A percentile compares a stretch with the other conserved stretches of the same genome.
These are phyloP conservation scores for Podarcis lilfordi DNA, from an alignment of 2,797 vertebrate genomes.

Conservation along the genomic window DNA sequence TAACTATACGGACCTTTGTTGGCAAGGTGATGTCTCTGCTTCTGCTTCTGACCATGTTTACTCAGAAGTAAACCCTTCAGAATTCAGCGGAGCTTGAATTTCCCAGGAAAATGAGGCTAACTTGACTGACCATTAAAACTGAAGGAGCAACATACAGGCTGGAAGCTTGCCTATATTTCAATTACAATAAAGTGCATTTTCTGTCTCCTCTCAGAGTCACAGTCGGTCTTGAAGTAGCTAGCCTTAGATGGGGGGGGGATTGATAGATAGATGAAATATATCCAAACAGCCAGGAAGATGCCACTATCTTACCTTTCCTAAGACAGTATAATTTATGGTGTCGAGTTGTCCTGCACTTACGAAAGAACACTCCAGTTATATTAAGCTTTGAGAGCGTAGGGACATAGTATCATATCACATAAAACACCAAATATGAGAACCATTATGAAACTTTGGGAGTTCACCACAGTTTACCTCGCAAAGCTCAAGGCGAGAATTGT, in stretches of 20 bases:
- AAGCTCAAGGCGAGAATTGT: slow-evolving; percentile 43
- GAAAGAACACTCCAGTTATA: slow-evolving; percentile 48
- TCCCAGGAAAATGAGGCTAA: too few species aligned
- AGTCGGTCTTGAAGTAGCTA: slow-evolving; percentile 29
- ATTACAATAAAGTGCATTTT: slow-evolving; percentile 36
- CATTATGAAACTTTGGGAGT: not conserved
- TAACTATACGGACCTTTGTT: too few species aligned
- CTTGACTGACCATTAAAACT: slow-evolving; percentile 21
- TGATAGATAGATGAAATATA: not conserved
- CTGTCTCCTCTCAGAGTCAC: slow-evolving; percentile 18
- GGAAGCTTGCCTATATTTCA: slow-evolving; percentile 19
- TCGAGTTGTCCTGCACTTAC: slow-evolving; percentile 33
- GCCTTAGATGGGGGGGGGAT: slow-evolving; percentile 8
- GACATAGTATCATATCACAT: slow-evolving; percentile 13
- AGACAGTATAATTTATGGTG: slow-evolving; percentile 45
- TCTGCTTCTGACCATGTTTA: too few species aligned
- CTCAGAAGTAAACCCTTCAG: too few species aligned
- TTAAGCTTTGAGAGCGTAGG: slow-evolving; percentile 55
- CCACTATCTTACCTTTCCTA: not conserved
- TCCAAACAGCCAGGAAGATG: slow-evolving; percentile 3
- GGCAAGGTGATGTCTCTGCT: too few species aligned
- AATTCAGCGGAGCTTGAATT: too few species aligned
- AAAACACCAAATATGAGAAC: slow-evolving; percentile 38
- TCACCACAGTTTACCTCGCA: slow-evolving; percentile 40
- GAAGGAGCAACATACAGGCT: slow-evolving; percentile 8